Conservation (phyloP, 2,888 invertebrate species). For the Aspidiotus destructor region DNA sequence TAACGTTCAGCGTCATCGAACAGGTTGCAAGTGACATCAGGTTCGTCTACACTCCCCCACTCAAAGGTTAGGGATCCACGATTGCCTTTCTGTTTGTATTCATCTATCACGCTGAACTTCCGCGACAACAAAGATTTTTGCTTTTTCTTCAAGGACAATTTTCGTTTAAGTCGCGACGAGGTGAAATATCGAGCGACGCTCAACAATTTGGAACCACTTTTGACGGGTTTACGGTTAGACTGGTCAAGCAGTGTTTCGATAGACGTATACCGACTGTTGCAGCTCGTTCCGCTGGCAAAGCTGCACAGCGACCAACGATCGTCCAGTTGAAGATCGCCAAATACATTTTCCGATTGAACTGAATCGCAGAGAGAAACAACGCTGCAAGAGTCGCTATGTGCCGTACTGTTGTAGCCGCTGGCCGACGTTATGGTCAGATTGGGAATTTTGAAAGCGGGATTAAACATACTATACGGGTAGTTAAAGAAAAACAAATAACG, state of each 20-base stretch:
- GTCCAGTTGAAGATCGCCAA: constrained; percentile 15
- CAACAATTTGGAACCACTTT: constrained; percentile 29
- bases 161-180: constrained; percentile 20
- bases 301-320: constrained; percentile 24
- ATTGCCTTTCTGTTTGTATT: constrained; percentile 15
- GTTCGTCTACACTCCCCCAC: constrained; percentile 13
- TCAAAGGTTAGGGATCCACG: constrained; percentile 1
- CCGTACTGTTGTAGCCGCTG: constrained; percentile 4
- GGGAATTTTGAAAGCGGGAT: constrained; percentile 15
- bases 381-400: constrained; percentile 16
- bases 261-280: constrained; percentile 39
- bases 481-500: not conserved
- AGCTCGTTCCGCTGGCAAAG: constrained; percentile 41
- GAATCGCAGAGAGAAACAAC: constrained; percentile 21
- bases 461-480: not conserved
- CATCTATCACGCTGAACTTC: constrained; percentile 28
- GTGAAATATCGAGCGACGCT: constrained; percentile 25
- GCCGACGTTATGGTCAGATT: constrained; percentile 17
- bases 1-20: not conserved
- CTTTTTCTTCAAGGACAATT: constrained; percentile 25
- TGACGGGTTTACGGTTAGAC: constrained; percentile 34
- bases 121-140: constrained; percentile 20
- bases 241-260: constrained; percentile 34
- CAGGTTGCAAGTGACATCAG: not conserved
- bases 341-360: constrained; percentile 7